phyloP scores from a whole-genome alignment of 2,113 vertebrate species.

The Passer domesticus region DNA sequence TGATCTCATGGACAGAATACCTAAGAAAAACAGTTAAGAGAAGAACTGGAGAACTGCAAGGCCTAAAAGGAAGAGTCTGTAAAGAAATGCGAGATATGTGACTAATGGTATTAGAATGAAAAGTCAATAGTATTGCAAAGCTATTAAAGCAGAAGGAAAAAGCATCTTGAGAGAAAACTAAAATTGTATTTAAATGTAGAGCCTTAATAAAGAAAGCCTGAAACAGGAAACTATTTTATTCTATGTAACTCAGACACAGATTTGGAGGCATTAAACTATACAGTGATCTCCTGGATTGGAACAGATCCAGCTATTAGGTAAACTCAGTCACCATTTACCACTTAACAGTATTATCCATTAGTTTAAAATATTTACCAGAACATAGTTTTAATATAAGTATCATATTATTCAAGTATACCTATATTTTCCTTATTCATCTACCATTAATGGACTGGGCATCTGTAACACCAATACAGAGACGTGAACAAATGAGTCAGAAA shows the following conservation, averaged over 20 bases:
- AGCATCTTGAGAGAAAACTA: not conserved
- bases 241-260: not conserved
- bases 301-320: not conserved
- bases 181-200: not conserved
- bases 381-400: not conserved
- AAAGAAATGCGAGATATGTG: not conserved
- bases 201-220: not conserved
- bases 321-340: not conserved
- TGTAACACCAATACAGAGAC: not conserved
- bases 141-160: not conserved
- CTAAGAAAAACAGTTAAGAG: not conserved
- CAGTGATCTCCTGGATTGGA: not conserved
- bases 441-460: not conserved
- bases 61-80: not conserved
- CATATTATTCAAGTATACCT: not conserved
- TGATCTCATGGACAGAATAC: not conserved
- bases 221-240: not conserved
- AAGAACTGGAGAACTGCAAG: not conserved
- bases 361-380: not conserved
- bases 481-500: not conserved
- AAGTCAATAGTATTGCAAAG: not conserved
- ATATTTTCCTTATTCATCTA: not conserved
- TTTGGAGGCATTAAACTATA: not conserved
- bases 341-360: not conserved
- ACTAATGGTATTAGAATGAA: not conserved